These are phyloP conservation scores for Poeciliopsis prolifica DNA, from an alignment of 2,113 vertebrate species.

Conservation along the genomic window DNA sequence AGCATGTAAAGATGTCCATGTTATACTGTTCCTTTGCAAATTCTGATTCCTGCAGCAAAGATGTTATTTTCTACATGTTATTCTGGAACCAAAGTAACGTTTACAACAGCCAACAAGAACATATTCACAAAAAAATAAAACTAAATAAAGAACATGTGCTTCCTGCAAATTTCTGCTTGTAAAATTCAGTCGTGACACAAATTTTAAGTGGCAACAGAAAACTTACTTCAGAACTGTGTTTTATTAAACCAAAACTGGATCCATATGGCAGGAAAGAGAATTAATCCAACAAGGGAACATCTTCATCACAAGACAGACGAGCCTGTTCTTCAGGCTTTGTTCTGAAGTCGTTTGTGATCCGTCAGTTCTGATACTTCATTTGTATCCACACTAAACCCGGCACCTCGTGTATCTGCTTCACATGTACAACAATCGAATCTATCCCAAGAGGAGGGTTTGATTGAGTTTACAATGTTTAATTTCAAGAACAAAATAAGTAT, in stretches of 20 bases:
- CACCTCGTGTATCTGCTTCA: background rate
- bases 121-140: background rate
- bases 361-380: conserved; percentile 10
- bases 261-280: background rate
- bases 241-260: conserved; percentile 3
- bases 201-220: background rate
- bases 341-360: conserved; percentile 11
- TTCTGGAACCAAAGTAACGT: background rate
- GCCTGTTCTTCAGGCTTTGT: background rate
- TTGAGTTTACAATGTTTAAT: background rate
- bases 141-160: background rate
- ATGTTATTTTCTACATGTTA: background rate
- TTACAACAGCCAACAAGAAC: too few species aligned
- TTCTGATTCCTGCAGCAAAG: too few species aligned
- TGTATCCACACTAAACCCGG: background rate
- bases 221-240: background rate
- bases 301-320: background rate
- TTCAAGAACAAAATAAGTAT: background rate
- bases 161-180: background rate
- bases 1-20: too few species aligned
- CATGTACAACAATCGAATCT: background rate
- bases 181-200: background rate
- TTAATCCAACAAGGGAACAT: conserved; percentile 1
- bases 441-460: background rate
- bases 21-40: too few species aligned